Conservation (phyloP, 2,113 vertebrate species). For the Felis chaus region DNA sequence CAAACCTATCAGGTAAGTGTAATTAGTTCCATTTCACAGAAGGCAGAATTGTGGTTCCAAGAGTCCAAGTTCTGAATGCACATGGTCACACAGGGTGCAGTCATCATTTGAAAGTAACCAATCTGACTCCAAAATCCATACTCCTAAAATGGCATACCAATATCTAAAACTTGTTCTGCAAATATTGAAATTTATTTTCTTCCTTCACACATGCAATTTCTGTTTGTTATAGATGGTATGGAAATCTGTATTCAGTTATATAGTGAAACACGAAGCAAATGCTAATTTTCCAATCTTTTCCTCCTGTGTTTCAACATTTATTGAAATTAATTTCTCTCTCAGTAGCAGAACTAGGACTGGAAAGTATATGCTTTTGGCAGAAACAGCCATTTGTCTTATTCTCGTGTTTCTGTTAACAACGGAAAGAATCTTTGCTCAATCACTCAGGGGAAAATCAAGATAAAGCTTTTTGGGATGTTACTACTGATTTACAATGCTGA, state of each 20-base stretch:
- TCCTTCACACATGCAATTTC: not conserved
- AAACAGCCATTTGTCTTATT: not conserved
- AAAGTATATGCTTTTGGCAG: not conserved
- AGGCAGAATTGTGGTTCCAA: not conserved
- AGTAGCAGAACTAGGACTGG: not conserved
- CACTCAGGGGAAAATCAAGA: not conserved
- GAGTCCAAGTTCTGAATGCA: not conserved
- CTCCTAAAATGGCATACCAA: not conserved
- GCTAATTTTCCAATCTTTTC: conserved; percentile 2
- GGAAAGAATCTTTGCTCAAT: not conserved
- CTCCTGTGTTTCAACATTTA: not conserved
- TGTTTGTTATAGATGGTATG: not conserved
- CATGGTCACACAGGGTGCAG: not conserved
- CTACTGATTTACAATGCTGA: not conserved
- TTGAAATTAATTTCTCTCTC: conserved; percentile 5
- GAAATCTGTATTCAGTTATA: not conserved
- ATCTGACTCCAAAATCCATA: not conserved
- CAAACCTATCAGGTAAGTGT: not conserved
- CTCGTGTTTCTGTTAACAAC: not conserved
- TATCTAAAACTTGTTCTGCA: not conserved
- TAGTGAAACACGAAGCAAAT: not conserved
- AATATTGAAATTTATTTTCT: not conserved
- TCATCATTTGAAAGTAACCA: not conserved
- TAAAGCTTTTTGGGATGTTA: not conserved
- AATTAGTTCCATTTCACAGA: not conserved